Conservation (phyloP, 2,113 vertebrate genomes). For the Mystacornis crossleyi region DNA sequence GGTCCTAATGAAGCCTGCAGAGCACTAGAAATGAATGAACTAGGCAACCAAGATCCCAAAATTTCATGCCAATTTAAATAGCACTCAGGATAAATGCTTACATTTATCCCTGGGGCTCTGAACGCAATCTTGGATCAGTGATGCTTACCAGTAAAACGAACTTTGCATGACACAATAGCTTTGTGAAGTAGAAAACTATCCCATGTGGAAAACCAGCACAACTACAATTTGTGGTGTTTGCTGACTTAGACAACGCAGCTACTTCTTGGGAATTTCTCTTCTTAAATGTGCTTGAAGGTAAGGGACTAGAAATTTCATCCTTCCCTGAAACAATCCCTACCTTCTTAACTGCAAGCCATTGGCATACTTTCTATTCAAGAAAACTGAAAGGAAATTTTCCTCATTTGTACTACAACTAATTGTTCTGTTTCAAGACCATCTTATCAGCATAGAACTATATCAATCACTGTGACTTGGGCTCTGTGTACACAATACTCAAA, state of each 20-base stretch:
- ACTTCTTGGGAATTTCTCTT: not conserved
- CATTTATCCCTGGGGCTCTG: not conserved
- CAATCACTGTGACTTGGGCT: not conserved
- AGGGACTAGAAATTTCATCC: not conserved
- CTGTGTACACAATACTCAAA: not conserved
- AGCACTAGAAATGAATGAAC: not conserved
- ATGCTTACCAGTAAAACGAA: slow-evolving; percentile 60
- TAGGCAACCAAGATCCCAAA: slow-evolving; percentile 6
- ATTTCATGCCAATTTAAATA: slow-evolving; percentile 24
- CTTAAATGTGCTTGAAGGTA: not conserved
- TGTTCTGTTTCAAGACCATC: not conserved
- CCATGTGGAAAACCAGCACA: not conserved
- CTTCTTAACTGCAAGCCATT: not conserved
- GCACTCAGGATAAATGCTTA: not conserved
- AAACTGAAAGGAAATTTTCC: not conserved
- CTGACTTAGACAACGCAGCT: not conserved
- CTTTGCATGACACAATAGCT: not conserved
- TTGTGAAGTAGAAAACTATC: not conserved
- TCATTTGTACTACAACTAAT: not conserved
- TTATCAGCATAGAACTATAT: not conserved
- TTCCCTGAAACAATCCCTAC: not conserved
- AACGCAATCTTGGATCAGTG: slow-evolving; percentile 51
- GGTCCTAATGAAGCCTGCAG: not conserved
- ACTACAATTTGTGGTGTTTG: not conserved
- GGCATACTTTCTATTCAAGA: not conserved